Percentiles rank a stretch among this genome's conserved stretches.
Evolutionary conservation across 2,888 invertebrate genomes (phyloP).

Genomic region (Ptycholaimellus sp.): DNA sequence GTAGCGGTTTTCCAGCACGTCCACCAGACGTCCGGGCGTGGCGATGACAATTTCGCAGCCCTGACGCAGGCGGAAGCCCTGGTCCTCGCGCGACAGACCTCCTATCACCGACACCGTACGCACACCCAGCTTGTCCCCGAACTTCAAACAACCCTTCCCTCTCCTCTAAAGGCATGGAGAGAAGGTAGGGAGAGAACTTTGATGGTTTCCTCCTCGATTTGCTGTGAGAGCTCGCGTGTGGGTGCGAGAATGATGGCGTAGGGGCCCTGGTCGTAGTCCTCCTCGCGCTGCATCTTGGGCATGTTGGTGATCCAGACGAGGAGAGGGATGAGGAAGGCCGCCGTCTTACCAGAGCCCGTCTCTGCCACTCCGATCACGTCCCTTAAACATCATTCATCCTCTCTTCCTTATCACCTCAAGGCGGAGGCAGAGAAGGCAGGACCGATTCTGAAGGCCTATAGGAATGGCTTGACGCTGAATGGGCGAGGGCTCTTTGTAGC

Average conservation of each 20-base stretch:
- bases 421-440: too few species aligned
- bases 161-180: background rate
- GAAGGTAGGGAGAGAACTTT: too few species aligned
- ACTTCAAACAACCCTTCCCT: constrained; percentile 40
- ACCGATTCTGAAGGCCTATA: constrained; percentile 47
- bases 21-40: constrained; percentile 93
- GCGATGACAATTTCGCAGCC: constrained; percentile 95
- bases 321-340: constrained; percentile 87
- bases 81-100: constrained; percentile 73
- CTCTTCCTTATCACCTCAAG: too few species aligned
- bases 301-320: constrained; percentile 90
- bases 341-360: constrained; percentile 93
- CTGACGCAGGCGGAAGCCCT: constrained; percentile 77
- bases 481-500: constrained; percentile 88
- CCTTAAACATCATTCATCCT: constrained; percentile 4
- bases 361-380: constrained; percentile 97
- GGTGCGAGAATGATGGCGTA: constrained; percentile 97
- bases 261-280: constrained; percentile 41
- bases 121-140: constrained; percentile 67
- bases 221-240: constrained; percentile 88
- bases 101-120: constrained; percentile 94
- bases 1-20: constrained; percentile 90
- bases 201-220: constrained; percentile 93
- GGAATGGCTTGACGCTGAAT: constrained; percentile 98
- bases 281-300: constrained; percentile 57